Base-by-base conservation (phyloP, 1,140 invertebrate species). In the Branchinecta lindahli region DNA sequence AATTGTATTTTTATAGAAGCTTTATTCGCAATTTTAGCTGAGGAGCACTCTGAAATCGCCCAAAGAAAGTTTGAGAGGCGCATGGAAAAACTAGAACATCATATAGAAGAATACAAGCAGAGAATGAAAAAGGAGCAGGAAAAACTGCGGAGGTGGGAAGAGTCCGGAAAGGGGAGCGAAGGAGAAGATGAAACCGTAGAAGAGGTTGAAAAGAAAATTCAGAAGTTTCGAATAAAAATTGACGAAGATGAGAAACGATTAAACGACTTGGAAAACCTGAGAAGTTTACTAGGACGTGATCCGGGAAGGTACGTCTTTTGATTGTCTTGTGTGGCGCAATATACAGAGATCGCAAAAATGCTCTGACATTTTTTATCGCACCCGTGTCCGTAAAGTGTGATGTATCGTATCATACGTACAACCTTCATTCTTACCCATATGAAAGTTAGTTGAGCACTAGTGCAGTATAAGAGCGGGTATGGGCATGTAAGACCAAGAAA, bases 1-100 rank as follows among this genome's bases (percentile, higher is more conserved):
- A 5, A 33, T 1, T 33, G 33, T 33, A 33, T 33, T 33, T 33
- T 33, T 33, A 33, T 33, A 33, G 33, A 33, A 33, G 5, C 33
- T 33, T 33, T 33, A 33, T 33, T 33, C 33, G 33, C 18, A 20
- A 2, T 61, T 61, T 61, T 61, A 61, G 52, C 52, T 12, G 52
- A 61, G 52, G 52, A 61, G 52, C 52, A 61, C 12, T 61, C 52
- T 61, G 52, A 61, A 15, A 61, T 61, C 6, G 52, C 52, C 2
- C 52, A 61, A 20, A 61, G 18, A 61, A 61, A 61, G 18, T 61
- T 61, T 61, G 52, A 61, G 52, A 61, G 52, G 18, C 52, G 52
- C 12, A 61, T 61, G 18, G 52, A 61, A 61, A 61, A 20, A 61
- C 52, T 61, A 20, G 52, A 61, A 20, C 52, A 61, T 12, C 52